These are phyloP conservation scores for Dendronephthya gigantea DNA, from an alignment of 64 coral and sea anemone species.

Conservation along the genomic window DNA sequence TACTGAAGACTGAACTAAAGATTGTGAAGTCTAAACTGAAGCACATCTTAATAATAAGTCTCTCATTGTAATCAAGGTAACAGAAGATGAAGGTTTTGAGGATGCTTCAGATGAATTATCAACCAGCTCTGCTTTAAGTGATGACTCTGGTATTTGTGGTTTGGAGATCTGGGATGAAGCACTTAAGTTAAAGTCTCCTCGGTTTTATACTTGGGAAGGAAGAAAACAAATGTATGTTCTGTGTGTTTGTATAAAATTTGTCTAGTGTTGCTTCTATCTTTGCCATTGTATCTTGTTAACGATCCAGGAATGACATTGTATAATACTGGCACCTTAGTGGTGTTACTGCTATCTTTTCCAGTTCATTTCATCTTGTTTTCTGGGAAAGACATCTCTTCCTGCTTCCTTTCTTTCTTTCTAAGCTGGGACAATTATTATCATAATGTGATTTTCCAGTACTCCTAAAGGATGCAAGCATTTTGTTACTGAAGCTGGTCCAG, in stretches of 20 bases:
- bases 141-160: background rate
- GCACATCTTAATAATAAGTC: no score
- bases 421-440: background rate
- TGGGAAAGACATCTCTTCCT: background rate
- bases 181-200: slow-evolving; percentile 45
- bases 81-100: slow-evolving; percentile 89
- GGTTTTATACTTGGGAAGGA: slow-evolving; percentile 84
- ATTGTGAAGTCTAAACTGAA: no score
- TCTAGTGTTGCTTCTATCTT: no score
- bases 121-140: background rate
- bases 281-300: no score
- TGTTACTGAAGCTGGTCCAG: slow-evolving; percentile 72
- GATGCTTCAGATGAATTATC: slow-evolving; percentile 12
- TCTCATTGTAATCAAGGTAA: background rate
- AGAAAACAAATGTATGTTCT: slow-evolving; percentile 42
- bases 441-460: slow-evolving; percentile 39
- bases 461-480: slow-evolving; percentile 43
- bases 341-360: no score
- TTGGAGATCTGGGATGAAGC: slow-evolving; percentile 65
- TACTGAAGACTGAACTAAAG: no score
- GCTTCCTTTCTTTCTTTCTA: background rate
- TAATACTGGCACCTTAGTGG: no score
- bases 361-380: background rate
- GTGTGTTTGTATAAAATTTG: background rate
- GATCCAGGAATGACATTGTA: no score